A percentile compares a stretch with the other conserved stretches of the same genome.
Evolutionary conservation across 2,113 vertebrate genomes (phyloP).

Genomic region (Sturnira hondurensis): DNA sequence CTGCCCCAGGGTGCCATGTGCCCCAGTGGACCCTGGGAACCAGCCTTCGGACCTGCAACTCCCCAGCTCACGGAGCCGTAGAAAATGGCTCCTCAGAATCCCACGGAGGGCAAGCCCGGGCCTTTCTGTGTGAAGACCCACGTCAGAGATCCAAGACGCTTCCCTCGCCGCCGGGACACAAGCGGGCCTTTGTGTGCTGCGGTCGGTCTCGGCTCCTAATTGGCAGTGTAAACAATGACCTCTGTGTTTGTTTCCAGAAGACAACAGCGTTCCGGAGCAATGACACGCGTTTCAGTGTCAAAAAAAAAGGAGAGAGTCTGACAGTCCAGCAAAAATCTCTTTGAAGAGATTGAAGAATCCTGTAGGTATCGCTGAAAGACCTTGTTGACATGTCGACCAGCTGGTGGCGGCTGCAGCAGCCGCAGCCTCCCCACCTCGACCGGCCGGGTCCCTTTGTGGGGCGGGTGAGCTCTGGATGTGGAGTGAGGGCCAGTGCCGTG

Average conservation of each 20-base stretch:
- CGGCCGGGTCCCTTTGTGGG: not conserved
- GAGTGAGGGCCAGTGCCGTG: not conserved
- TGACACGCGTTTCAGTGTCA: conserved; percentile 13
- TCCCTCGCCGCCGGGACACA: not conserved
- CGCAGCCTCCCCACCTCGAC: not conserved
- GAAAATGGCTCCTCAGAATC: not conserved
- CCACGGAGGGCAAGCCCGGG: not conserved
- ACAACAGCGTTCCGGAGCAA: conserved; percentile 1
- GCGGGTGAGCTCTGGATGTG: not conserved
- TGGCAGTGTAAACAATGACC: conserved; percentile 45
- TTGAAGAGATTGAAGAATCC: conserved; percentile 3
- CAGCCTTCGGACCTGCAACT: fast-evolving
- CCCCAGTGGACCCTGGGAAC: fast-evolving
- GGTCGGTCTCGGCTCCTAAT: conserved; percentile 6
- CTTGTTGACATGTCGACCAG: not conserved
- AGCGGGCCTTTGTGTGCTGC: conserved; percentile 38
- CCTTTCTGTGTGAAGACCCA: not conserved
- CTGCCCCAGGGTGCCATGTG: fast-evolving
- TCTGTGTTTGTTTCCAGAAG: conserved; percentile 61
- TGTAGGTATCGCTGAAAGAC: not conserved
- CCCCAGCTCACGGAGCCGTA: fast-evolving
- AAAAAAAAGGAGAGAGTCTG: not conserved
- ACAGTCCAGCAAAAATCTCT: conserved; percentile 19
- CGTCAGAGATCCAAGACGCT: not conserved
- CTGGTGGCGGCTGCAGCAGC: not conserved